Base-by-base conservation (phyloP, 2,888 invertebrate genomes). In the Pediacus dermestoides region DNA sequence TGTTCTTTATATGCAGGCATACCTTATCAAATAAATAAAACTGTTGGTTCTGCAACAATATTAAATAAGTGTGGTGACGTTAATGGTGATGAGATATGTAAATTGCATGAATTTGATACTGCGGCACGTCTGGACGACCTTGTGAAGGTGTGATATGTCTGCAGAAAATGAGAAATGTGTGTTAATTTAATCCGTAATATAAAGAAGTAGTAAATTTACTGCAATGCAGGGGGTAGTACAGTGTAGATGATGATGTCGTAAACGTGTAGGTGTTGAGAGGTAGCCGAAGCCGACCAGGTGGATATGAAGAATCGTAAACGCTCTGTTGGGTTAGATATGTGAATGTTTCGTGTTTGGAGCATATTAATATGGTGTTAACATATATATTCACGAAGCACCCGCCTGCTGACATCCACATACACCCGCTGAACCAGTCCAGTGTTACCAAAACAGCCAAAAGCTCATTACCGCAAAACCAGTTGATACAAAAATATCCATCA, bases 281-380 rank as follows among this genome's bases (percentile, higher is more conserved):
- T 42, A 48, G 42, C 40, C 30, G 9, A 26, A 10, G 28, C 7
- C 2, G 23, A 33, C 48, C 45, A 45, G 45, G 45, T 48, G 48
- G 9, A 23, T 7, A 23, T 3, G 3, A 23, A 3, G 3, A 23
- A 3, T 9, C n/a, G 23, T n/a, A 28, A 28, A 13, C 28, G 14
- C 30, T 27, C 16, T 37, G 40, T 43, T 42, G 47, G 48, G 50
- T 57, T 57, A 51, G 53, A 55, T 55, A 54, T 55, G 57, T 52
- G 53, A 47, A 44, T 45, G 47, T 56, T 58, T 58, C 61, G 61
- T 61, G 61, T 58, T 58, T 55, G 53, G 43, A 50, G 39, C 54
- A 48, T 56, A 60, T 61, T 61, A 60, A 59, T 58, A 53, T 52
- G 52, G 51, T 53, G 55, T 56, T 58, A 60, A 60, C 58, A 54